phyloP scores from a whole-genome alignment of 2,888 invertebrate genomes.

The Aphelenchoides bicaudatus region DNA sequence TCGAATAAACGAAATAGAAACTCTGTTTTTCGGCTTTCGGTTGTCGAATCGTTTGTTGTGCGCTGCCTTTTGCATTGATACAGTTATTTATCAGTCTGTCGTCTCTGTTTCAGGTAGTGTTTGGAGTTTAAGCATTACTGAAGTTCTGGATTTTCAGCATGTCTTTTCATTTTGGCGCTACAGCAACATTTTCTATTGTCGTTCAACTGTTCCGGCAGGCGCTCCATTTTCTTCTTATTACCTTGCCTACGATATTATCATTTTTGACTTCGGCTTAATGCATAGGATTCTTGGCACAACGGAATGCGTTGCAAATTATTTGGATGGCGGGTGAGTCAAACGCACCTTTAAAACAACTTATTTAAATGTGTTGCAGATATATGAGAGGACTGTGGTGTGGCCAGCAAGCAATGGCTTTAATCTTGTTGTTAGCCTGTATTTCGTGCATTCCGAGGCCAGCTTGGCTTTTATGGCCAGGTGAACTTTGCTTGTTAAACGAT shows the following conservation, averaged over 20 bases:
- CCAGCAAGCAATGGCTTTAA: slow-evolving; percentile 50
- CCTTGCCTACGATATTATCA: slow-evolving; percentile 59
- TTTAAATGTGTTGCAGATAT: slow-evolving; percentile 42
- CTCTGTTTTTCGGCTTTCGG: slow-evolving; percentile 41
- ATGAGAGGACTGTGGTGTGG: slow-evolving; percentile 52
- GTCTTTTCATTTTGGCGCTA: slow-evolving; percentile 47
- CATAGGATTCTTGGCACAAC: slow-evolving; percentile 55
- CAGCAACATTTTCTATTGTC: slow-evolving; percentile 50
- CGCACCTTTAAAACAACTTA: not conserved
- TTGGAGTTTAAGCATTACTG: slow-evolving; percentile 16
- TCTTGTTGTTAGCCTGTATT: slow-evolving; percentile 39
- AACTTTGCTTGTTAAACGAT: not conserved
- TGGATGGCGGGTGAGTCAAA: slow-evolving; percentile 55
- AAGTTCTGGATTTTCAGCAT: slow-evolving; percentile 41
- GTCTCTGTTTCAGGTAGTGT: slow-evolving; percentile 50
- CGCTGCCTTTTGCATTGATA: slow-evolving; percentile 37
- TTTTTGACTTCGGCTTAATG: slow-evolving; percentile 60
- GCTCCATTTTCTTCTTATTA: slow-evolving; percentile 45
- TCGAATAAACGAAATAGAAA: slow-evolving; percentile 39
- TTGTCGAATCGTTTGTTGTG: slow-evolving; percentile 41
- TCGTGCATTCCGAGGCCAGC: slow-evolving; percentile 37
- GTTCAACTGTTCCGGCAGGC: slow-evolving; percentile 44
- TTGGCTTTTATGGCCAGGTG: slow-evolving; percentile 59
- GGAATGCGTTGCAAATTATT: slow-evolving; percentile 60
- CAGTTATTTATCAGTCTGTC: slow-evolving; percentile 45